phyloP scores from a whole-genome alignment of 2,797 vertebrate species.

The Danio choprae region DNA sequence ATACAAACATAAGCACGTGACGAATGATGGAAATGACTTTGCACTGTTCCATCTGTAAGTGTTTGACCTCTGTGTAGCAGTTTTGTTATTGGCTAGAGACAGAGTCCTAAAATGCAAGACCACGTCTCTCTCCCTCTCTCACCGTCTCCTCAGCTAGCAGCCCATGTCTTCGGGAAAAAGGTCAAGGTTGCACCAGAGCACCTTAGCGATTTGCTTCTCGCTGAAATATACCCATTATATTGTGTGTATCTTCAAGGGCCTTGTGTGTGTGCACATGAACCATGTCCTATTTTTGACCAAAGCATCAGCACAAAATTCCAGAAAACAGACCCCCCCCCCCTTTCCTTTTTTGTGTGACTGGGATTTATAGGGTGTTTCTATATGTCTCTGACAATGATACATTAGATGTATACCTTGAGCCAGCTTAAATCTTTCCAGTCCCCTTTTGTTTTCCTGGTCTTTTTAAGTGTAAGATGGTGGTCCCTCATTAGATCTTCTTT shows the following conservation, averaged over 20 bases:
- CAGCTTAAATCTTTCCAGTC: neutral
- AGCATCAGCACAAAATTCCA: slow-evolving; percentile 6
- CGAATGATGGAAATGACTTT: neutral
- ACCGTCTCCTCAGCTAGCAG: slow-evolving; percentile 54
- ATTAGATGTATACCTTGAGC: slow-evolving; percentile 8
- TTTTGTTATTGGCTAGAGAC: slow-evolving; percentile 33
- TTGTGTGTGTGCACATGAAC: neutral
- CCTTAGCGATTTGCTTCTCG: slow-evolving; percentile 49
- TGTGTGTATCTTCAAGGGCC: slow-evolving; percentile 1
- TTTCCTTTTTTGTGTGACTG: slow-evolving; percentile 46
- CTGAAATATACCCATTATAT: slow-evolving; percentile 46
- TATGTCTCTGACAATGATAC: slow-evolving; percentile 27
- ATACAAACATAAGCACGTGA: slow-evolving; percentile 1
- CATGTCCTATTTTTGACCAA: slow-evolving; percentile 2
- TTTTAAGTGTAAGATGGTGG: slow-evolving; percentile 10
- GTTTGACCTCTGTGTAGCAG: slow-evolving; percentile 6
- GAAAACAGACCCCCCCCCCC: neutral
- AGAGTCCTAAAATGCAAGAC: slow-evolving; percentile 65
- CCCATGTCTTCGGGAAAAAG: slow-evolving; percentile 69
- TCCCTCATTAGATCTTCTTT: slow-evolving; percentile 46
- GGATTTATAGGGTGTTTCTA: slow-evolving; percentile 44
- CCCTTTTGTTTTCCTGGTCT: slow-evolving; percentile 54
- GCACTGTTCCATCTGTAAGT: slow-evolving; percentile 8
- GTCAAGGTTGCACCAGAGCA: slow-evolving; percentile 71
- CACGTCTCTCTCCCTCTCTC: slow-evolving; percentile 43